Evolutionary conservation across 1,140 invertebrate genomes (phyloP).

Genomic region (Rhyacophila brunnea): DNA sequence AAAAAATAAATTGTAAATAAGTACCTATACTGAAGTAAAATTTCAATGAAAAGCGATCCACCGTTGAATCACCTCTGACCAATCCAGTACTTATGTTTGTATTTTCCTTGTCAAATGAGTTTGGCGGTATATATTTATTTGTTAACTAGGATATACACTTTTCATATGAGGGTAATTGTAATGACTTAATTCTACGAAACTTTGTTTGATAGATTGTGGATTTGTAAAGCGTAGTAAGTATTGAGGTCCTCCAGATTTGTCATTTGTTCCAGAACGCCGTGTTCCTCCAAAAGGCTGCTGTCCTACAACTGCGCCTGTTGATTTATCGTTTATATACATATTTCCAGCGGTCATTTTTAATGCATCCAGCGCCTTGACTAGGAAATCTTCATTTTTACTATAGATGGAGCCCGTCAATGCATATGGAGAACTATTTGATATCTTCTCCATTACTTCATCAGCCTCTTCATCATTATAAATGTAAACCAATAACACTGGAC

Average conservation of each 20-base stretch:
- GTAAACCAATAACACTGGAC: slow-evolving; percentile 83
- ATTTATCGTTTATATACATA: slow-evolving; percentile 96
- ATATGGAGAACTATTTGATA: slow-evolving; percentile 74
- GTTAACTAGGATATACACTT: slow-evolving; percentile 30
- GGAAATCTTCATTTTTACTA: slow-evolving; percentile 75
- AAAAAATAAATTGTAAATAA: no score
- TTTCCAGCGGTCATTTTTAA: slow-evolving; percentile 87
- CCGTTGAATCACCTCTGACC: no score
- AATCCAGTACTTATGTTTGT: no score
- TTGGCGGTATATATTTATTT: neutral
- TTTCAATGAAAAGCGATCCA: no score
- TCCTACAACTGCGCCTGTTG: slow-evolving; percentile 91
- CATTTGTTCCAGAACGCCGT: slow-evolving; percentile 93
- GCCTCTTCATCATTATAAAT: slow-evolving; percentile 79
- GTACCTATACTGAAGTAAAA: no score
- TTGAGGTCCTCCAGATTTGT: slow-evolving; percentile 93
- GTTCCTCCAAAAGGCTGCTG: slow-evolving; percentile 94
- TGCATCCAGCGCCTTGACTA: slow-evolving; percentile 65
- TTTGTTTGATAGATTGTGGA: slow-evolving; percentile 87
- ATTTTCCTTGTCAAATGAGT: no score
- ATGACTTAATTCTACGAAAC: slow-evolving; percentile 72
- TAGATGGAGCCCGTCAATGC: slow-evolving; percentile 91
- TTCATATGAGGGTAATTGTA: slow-evolving; percentile 88
- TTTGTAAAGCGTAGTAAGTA: slow-evolving; percentile 88
- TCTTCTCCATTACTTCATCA: slow-evolving; percentile 66